Conservation (phyloP, 2,888 invertebrate genomes). For the Mythimna pallens region DNA sequence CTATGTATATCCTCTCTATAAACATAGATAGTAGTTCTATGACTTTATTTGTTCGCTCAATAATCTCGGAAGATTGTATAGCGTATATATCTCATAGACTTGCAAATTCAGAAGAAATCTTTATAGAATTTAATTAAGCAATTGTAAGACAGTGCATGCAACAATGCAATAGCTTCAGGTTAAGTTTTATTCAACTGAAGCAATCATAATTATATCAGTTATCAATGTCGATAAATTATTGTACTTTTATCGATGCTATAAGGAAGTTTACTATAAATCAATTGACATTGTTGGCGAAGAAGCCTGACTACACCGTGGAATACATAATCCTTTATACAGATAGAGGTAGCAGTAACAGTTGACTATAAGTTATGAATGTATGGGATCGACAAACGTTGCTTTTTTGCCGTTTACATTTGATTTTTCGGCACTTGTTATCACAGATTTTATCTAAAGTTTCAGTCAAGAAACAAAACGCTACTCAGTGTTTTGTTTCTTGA, state of each 20-base stretch:
- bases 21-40: constrained; percentile 5
- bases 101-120: background rate
- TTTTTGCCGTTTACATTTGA: background rate
- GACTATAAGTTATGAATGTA: background rate
- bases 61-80: constrained; percentile 10
- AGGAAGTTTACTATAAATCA: constrained; percentile 27
- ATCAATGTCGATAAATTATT: constrained; percentile 18
- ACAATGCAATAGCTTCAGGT: constrained; percentile 19
- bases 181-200: constrained; percentile 35
- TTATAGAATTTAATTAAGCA: constrained; percentile 1
- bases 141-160: constrained; percentile 3
- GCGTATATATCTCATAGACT: constrained; percentile 1
- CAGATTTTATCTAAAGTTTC: background rate
- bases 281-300: constrained; percentile 11
- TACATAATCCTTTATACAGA: too few relatives aligned
- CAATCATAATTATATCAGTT: constrained; percentile 17
- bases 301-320: constrained; percentile 8
- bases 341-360: background rate
- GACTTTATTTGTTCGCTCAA: constrained; percentile 1
- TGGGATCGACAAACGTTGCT: background rate
- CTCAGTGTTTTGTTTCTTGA: background rate
- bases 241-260: constrained; percentile 19
- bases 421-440: background rate
- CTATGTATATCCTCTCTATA: background rate
- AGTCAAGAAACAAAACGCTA: too few relatives aligned